phyloP scores from a whole-genome alignment of 2,888 invertebrate species.

The Eulithis prunata region DNA sequence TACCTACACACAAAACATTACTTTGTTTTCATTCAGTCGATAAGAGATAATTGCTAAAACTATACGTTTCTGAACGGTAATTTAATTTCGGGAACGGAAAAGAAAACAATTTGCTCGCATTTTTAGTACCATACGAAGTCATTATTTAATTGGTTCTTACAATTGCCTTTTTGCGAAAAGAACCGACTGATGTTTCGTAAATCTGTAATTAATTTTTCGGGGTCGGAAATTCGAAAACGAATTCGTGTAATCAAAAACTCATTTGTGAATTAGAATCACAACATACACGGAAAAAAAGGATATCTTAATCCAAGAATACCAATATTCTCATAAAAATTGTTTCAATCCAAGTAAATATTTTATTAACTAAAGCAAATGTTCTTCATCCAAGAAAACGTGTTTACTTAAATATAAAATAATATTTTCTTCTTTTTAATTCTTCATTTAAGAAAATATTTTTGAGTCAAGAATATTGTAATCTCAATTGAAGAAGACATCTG shows the following conservation, averaged over 20 bases:
- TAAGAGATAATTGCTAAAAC: slow-evolving; percentile 71
- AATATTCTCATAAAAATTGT: no score
- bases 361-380: no score
- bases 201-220: slow-evolving; percentile 27
- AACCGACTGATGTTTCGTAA: slow-evolving; percentile 4
- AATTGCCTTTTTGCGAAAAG: slow-evolving; percentile 9
- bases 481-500: no score
- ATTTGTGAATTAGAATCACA: slow-evolving; percentile 22
- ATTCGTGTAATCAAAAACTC: slow-evolving; percentile 27
- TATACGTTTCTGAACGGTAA: slow-evolving; percentile 55
- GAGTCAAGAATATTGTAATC: no score
- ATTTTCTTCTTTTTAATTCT: no score
- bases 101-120: slow-evolving; percentile 45
- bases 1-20: slow-evolving; percentile 64
- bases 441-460: no score
- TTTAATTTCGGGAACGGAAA: slow-evolving; percentile 45
- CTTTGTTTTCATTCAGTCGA: slow-evolving; percentile 60
- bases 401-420: no score
- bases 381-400: no score
- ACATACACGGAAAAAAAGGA: no score
- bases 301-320: no score
- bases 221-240: slow-evolving; percentile 23
- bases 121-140: slow-evolving; percentile 10
- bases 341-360: no score
- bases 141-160: slow-evolving; percentile 6